A percentile compares a stretch with the other conserved stretches of the same genome.
These are phyloP conservation scores for Vespertilio murinus DNA, from an alignment of 2,797 vertebrate species.

Conservation along the genomic window DNA sequence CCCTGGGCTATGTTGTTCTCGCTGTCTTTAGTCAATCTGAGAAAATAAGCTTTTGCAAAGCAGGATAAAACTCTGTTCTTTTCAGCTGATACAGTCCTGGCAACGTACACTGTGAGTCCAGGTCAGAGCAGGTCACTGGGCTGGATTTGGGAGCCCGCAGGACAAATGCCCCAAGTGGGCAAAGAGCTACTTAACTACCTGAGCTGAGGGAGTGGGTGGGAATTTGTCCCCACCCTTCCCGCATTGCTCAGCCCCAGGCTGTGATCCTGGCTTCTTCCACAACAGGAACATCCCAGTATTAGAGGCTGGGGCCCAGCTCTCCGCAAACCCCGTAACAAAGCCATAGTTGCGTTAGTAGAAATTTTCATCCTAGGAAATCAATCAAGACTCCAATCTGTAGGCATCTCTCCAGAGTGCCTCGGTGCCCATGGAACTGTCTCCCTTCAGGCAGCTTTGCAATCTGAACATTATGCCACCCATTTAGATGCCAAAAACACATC, in stretches of 20 bases:
- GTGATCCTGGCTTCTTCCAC: not conserved
- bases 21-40: not conserved
- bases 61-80: not conserved
- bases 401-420: not conserved
- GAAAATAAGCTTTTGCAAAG: not conserved
- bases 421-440: not conserved
- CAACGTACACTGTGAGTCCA: not conserved
- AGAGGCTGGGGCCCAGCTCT: not conserved
- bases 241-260: not conserved
- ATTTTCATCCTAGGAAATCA: not conserved
- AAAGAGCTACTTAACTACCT: not conserved
- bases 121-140: not conserved
- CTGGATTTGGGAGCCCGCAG: not conserved
- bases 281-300: not conserved
- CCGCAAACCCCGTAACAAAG: not conserved
- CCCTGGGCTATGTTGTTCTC: no score
- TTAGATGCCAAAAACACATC: not conserved
- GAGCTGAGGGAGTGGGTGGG: not conserved
- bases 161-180: not conserved
- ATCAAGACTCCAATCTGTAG: not conserved
- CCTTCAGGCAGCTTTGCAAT: not conserved
- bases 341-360: not conserved
- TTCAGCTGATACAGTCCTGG: not conserved
- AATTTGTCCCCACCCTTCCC: no score
- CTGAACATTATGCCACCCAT: fast-evolving